Percentiles rank a stretch among this genome's conserved stretches.
Conservation (phyloP, 2,797 vertebrate species). For the Anas bernieri region DNA sequence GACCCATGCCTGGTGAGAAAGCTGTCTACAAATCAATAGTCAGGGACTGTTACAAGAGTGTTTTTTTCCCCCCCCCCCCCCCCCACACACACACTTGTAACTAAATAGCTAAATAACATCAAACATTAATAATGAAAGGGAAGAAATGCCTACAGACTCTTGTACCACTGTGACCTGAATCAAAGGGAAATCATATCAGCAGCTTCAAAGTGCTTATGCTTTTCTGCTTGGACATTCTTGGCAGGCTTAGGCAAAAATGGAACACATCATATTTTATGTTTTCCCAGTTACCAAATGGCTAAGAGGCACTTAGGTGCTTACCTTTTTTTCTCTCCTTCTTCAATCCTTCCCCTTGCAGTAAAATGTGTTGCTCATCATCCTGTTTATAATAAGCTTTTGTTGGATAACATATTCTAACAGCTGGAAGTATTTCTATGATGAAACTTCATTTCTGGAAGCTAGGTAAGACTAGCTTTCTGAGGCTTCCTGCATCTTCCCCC, state of each 20-base stretch:
- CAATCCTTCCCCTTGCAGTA: background rate
- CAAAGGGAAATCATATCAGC: conserved; percentile 1
- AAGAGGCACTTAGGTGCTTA: background rate
- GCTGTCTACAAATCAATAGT: background rate
- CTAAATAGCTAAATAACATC: background rate
- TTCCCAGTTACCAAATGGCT: background rate
- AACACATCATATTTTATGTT: background rate
- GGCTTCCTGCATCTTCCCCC: background rate
- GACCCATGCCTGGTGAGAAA: background rate
- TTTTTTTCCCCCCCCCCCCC: fast-evolving
- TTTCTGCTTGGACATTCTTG: background rate
- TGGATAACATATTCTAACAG: background rate
- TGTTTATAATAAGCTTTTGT: background rate
- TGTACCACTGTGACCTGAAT: background rate
- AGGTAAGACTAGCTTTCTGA: background rate
- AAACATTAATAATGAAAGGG: background rate
- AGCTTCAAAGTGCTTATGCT: background rate
- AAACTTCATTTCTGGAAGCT: background rate
- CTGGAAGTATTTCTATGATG: background rate
- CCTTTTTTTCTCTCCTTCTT: background rate
- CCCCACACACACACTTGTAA: background rate
- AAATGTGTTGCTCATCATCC: background rate
- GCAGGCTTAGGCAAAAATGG: background rate
- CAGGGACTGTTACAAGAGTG: background rate
- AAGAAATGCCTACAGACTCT: background rate